Percentiles rank a stretch among this genome's conserved stretches.
phyloP scores from a whole-genome alignment of 2,113 vertebrate genomes.

The Phylloscopus whistleri region DNA sequence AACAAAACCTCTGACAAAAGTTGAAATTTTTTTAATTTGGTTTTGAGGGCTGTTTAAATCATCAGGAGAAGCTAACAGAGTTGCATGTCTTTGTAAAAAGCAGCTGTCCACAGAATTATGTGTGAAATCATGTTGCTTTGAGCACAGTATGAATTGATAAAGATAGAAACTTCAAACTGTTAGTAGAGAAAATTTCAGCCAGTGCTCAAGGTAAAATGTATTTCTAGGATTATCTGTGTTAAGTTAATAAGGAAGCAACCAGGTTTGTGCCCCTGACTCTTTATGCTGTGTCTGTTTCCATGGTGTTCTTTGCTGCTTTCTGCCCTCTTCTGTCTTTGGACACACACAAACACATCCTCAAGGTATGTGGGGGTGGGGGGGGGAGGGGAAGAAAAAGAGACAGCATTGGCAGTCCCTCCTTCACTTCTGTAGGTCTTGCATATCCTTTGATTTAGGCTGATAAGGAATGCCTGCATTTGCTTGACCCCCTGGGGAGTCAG shows the following conservation, averaged over 20 bases:
- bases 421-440: background rate
- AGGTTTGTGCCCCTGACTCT: background rate
- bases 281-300: background rate
- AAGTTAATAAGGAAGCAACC: background rate
- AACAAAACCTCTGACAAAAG: background rate
- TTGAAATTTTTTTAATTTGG: rapidly evolving
- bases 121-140: background rate
- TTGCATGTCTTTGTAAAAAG: background rate
- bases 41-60: background rate
- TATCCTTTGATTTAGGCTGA: background rate
- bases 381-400: background rate
- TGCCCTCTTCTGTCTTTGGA: background rate
- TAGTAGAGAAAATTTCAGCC: background rate
- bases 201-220: background rate
- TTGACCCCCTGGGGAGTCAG: background rate
- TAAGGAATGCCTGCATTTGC: background rate
- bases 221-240: background rate
- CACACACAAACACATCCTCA: rapidly evolving
- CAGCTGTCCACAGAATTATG: background rate
- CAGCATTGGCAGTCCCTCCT: background rate
- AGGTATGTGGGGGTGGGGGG: background rate
- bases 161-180: slow-evolving; percentile 1
- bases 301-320: background rate
- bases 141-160: background rate
- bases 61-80: background rate